A percentile compares a stretch with the other conserved stretches of the same genome.
Evolutionary conservation across 2,113 vertebrate species (phyloP).

Genomic region (Leucopsar rothschildi): DNA sequence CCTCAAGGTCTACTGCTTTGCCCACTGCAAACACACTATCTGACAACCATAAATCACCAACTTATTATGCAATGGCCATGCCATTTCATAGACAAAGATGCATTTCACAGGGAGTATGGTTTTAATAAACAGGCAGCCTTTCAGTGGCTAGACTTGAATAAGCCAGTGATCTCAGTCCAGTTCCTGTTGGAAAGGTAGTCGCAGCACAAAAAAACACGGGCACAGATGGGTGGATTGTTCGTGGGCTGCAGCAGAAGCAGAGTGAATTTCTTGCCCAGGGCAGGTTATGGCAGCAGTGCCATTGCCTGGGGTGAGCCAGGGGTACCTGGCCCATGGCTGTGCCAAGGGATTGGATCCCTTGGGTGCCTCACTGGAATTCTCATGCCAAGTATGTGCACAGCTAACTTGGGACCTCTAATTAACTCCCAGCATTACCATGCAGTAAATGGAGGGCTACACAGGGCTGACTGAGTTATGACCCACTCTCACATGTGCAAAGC

Average conservation of each 20-base stretch:
- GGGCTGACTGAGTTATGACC: background rate
- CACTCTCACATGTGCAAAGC: conserved; percentile 21
- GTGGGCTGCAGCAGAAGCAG: background rate
- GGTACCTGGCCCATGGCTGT: background rate
- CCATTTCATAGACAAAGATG: conserved; percentile 36
- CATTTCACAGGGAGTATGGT: conserved; percentile 53
- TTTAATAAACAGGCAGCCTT: conserved; percentile 51
- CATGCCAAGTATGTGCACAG: background rate
- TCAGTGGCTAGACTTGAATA: conserved; percentile 38
- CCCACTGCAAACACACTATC: conserved; percentile 18
- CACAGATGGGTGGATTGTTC: background rate
- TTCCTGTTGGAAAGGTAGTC: conserved; percentile 36
- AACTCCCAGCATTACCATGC: background rate
- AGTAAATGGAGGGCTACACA: background rate
- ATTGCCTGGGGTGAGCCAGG: background rate
- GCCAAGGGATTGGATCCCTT: background rate
- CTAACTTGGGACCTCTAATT: background rate
- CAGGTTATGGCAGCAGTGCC: background rate
- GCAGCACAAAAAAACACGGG: background rate
- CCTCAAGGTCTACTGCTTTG: background rate
- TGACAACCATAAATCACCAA: conserved; percentile 15
- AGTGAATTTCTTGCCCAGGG: background rate
- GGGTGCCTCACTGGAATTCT: background rate
- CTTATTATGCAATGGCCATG: background rate
- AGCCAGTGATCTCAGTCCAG: conserved; percentile 42